Percentiles rank a stretch among this genome's conserved stretches.
Conservation (phyloP, 64 coral and sea anemone species). For the Cladopsammia gracilis region DNA sequence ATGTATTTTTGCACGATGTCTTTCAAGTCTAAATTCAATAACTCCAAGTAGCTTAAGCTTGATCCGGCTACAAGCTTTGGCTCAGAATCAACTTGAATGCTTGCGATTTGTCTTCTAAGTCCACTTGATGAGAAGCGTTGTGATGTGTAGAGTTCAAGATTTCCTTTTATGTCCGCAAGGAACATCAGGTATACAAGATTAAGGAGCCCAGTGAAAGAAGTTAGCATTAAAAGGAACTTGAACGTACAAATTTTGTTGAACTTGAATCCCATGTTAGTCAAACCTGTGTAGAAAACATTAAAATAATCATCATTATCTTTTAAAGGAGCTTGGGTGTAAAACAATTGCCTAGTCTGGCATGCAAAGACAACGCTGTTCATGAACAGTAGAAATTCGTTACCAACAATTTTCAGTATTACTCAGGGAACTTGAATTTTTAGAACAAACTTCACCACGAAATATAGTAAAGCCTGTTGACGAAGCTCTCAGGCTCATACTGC, state of each 20-base stretch:
- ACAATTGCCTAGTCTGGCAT: too few species aligned
- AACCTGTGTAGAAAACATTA: constrained; percentile 4
- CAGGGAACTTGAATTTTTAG: too few species aligned
- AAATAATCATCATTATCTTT: too few species aligned
- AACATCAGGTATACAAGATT: constrained; percentile 48
- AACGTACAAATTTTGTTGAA: constrained; percentile 25
- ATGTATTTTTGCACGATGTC: constrained; percentile 26
- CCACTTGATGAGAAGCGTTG: background rate
- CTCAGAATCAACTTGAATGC: constrained; percentile 42
- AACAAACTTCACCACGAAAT: too few species aligned
- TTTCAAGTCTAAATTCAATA: constrained; percentile 58
- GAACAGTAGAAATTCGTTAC: too few species aligned
- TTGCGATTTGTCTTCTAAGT: constrained; percentile 45
- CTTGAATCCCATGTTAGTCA: background rate
- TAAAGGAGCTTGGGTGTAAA: too few species aligned
- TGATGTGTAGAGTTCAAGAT: constrained; percentile 15
- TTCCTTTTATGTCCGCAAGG: constrained; percentile 25
- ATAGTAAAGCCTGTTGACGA: too few species aligned
- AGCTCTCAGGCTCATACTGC: too few species aligned
- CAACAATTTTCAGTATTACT: too few species aligned
- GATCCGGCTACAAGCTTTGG: background rate
- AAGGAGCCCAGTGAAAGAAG: constrained; percentile 30
- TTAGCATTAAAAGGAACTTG: constrained; percentile 1
- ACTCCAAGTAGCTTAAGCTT: constrained; percentile 49
- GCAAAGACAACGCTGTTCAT: too few species aligned